phyloP scores from a whole-genome alignment of 2,113 vertebrate species.

The Carassius gibelio region DNA sequence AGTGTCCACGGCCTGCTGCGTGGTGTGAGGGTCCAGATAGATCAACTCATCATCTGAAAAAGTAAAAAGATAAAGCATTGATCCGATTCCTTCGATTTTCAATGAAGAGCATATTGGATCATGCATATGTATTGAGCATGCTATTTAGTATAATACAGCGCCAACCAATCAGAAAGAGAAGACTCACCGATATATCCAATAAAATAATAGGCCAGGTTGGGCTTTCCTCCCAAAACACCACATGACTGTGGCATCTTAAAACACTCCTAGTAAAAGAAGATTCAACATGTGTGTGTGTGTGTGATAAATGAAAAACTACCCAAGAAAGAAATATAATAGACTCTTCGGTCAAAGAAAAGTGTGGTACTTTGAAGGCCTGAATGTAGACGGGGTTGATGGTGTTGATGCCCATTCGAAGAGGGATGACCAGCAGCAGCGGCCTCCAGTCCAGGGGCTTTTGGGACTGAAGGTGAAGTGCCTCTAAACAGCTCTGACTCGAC shows the following conservation, averaged over 20 bases:
- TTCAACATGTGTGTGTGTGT: neutral
- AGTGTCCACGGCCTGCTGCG: slow-evolving; percentile 81
- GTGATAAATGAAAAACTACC: too few relatives aligned
- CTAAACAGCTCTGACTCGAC: slow-evolving; percentile 12
- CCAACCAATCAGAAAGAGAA: neutral
- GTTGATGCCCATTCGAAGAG: slow-evolving; percentile 86
- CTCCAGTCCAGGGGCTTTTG: slow-evolving; percentile 72
- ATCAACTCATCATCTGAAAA: slow-evolving; percentile 83
- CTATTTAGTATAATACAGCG: neutral
- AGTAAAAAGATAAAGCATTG: neutral
- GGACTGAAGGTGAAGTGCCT: neutral
- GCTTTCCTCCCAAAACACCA: slow-evolving; percentile 89
- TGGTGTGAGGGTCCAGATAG: slow-evolving; percentile 89
- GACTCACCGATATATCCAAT: slow-evolving; percentile 88
- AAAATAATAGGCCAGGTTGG: slow-evolving; percentile 91
- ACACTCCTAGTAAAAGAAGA: slow-evolving; percentile 78
- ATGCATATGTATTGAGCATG: neutral
- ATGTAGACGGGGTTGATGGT: slow-evolving; percentile 88
- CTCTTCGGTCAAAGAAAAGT: too few relatives aligned
- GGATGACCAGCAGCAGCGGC: slow-evolving; percentile 85
- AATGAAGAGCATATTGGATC: neutral
- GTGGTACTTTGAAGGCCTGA: slow-evolving; percentile 82
- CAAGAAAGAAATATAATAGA: too few relatives aligned
- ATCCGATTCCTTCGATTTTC: too few relatives aligned
- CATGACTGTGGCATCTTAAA: slow-evolving; percentile 92